Evolutionary conservation across 53 echinoderm and acorn worm genomes (phyloP).

Genomic region (Echinarachnius parma): DNA sequence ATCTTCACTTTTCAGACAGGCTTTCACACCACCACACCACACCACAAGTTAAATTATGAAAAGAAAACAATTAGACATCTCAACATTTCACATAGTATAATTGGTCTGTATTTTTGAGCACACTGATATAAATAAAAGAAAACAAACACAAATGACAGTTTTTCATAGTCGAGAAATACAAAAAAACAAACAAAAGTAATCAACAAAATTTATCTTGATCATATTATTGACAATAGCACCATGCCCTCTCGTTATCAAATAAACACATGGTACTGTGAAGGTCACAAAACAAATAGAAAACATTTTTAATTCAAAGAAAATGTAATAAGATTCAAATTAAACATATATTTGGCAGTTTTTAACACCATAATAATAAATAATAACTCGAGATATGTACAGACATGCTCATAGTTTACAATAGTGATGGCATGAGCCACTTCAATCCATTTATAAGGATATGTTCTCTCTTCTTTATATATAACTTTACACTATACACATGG

Average conservation of each 20-base stretch:
- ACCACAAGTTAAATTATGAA: neutral
- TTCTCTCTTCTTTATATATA: too few relatives aligned
- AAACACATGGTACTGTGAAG: conserved; percentile 25
- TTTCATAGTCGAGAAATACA: too few relatives aligned
- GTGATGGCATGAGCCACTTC: too few relatives aligned
- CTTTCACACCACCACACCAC: neutral
- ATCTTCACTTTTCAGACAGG: neutral
- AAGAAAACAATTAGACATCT: neutral
- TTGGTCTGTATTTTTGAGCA: conserved; percentile 27
- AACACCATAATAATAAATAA: neutral
- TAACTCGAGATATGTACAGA: too few relatives aligned
- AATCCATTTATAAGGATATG: too few relatives aligned
- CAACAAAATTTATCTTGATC: conserved; percentile 12
- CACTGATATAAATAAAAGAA: too few relatives aligned
- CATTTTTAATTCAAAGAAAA: neutral
- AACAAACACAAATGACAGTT: too few relatives aligned
- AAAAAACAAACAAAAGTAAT: conserved; percentile 12
- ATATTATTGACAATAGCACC: conserved; percentile 26
- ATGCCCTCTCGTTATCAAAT: conserved; percentile 9
- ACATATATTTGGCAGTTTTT: neutral
- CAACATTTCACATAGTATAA: conserved; percentile 1
- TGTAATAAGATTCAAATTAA: neutral
- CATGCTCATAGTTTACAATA: too few relatives aligned
- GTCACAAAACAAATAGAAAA: conserved; percentile 7
- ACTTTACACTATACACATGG: neutral